Conservation (phyloP, 1,140 invertebrate genomes). For the Propsilocerus akamusi region DNA sequence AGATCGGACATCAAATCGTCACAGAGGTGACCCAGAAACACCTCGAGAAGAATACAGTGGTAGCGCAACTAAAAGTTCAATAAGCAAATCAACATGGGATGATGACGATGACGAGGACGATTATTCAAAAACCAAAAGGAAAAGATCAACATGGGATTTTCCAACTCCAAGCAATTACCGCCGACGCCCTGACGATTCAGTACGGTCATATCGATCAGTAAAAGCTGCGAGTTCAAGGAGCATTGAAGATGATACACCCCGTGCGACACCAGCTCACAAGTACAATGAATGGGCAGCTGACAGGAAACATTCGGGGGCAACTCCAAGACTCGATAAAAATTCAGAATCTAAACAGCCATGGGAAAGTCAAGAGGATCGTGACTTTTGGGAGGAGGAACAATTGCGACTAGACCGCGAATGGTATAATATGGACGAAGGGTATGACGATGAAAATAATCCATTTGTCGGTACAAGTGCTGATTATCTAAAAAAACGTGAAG, state of each 20-base stretch:
- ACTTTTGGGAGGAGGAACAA: constrained; percentile 86
- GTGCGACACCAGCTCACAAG: constrained; percentile 73
- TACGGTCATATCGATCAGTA: constrained; percentile 15
- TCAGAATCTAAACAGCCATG: constrained; percentile 26
- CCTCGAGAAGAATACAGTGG: constrained; percentile 28
- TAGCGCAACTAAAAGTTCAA: constrained; percentile 22
- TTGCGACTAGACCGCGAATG: constrained; percentile 85
- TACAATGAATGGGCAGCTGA: constrained; percentile 49
- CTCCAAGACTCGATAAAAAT: constrained; percentile 25
- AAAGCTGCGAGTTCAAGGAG: constrained; percentile 29
- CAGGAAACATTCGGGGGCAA: constrained; percentile 38
- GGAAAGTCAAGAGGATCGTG: constrained; percentile 44
- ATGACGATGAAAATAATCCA: constrained; percentile 84
- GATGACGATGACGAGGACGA: constrained; percentile 73
- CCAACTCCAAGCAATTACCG: constrained; percentile 52
- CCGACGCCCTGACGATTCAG: constrained; percentile 12
- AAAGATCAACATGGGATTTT: constrained; percentile 74
- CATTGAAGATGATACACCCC: constrained; percentile 43
- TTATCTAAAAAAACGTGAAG: constrained; percentile 80
- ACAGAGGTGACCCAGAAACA: constrained; percentile 64
- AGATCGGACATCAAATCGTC: constrained; percentile 41
- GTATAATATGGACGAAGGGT: constrained; percentile 88
- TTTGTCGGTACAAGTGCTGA: constrained; percentile 80
- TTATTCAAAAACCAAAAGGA: constrained; percentile 34
- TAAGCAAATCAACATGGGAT: constrained; percentile 72